Percentiles rank a stretch among this genome's conserved stretches.
Conservation (phyloP, 92 coral and sea anemone species). For the Actinernus sp. region DNA sequence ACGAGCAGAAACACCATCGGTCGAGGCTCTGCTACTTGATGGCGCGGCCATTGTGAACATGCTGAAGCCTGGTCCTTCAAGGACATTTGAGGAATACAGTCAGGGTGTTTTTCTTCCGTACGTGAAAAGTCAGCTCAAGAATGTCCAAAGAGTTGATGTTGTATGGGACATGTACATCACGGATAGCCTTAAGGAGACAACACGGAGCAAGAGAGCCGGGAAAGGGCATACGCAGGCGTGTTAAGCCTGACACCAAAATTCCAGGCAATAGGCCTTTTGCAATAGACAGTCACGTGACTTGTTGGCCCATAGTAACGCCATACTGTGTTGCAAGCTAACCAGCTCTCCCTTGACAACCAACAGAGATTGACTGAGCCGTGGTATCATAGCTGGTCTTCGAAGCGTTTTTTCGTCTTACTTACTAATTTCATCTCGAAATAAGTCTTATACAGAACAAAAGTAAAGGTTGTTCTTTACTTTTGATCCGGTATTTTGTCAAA, state of each 20-base stretch:
- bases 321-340: too few relatives aligned
- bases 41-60: slow-evolving; percentile 78
- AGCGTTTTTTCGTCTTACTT: too few relatives aligned
- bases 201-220: slow-evolving; percentile 68
- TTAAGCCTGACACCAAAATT: slow-evolving; percentile 43
- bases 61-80: slow-evolving; percentile 71
- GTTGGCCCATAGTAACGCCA: too few relatives aligned
- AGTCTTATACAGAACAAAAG: too few relatives aligned
- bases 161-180: slow-evolving; percentile 29
- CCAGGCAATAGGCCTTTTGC: too few relatives aligned
- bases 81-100: slow-evolving; percentile 71
- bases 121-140: slow-evolving; percentile 35
- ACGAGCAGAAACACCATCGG: slow-evolving; percentile 47
- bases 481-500: too few relatives aligned
- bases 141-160: slow-evolving; percentile 50
- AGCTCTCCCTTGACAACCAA: too few relatives aligned
- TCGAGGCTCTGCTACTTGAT: slow-evolving; percentile 55
- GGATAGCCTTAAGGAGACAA: slow-evolving; percentile 51
- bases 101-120: slow-evolving; percentile 53
- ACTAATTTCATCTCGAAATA: too few relatives aligned
- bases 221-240: slow-evolving; percentile 57
- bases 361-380: too few relatives aligned
- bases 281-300: too few relatives aligned
- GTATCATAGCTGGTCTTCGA: too few relatives aligned
- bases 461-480: too few relatives aligned